Percentiles rank a stretch among this genome's conserved stretches.
phyloP scores from a whole-genome alignment of 2,797 vertebrate genomes.

The Sciurus carolinensis region DNA sequence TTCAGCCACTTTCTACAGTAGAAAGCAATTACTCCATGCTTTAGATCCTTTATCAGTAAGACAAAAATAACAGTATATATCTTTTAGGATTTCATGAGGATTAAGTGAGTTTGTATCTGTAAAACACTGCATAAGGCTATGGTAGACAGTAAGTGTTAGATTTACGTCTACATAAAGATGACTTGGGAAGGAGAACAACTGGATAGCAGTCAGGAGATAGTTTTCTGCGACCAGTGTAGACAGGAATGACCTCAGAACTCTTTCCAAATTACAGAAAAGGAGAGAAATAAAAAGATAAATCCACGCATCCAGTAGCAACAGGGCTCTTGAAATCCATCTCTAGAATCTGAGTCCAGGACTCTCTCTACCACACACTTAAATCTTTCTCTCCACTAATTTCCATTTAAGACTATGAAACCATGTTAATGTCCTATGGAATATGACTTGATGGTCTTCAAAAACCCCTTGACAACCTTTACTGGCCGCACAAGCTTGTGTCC shows the following conservation, averaged over 20 bases:
- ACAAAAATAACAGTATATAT: not conserved
- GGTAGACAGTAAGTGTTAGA: not conserved
- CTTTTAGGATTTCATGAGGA: not conserved
- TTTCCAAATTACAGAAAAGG: not conserved
- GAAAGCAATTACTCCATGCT: not conserved
- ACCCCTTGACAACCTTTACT: not conserved
- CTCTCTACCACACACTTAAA: not conserved
- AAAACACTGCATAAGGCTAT: not conserved
- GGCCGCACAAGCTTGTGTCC: not conserved
- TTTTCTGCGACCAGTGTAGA: not conserved
- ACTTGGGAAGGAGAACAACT: not conserved
- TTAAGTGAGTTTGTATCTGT: not conserved
- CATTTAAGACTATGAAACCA: not conserved
- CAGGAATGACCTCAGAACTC: not conserved
- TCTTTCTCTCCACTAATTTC: not conserved
- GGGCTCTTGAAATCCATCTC: not conserved
- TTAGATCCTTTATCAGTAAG: not conserved
- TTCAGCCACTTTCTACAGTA: not conserved
- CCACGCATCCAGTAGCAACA: not conserved
- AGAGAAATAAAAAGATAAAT: not conserved
- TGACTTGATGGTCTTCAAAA: constrained; percentile 13
- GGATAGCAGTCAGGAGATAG: not conserved
- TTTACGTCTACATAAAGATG: not conserved
- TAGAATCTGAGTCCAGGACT: not conserved
- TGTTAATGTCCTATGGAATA: not conserved